Conservation (phyloP, 2,113 vertebrate species). For the Hippocampus barbouri region DNA sequence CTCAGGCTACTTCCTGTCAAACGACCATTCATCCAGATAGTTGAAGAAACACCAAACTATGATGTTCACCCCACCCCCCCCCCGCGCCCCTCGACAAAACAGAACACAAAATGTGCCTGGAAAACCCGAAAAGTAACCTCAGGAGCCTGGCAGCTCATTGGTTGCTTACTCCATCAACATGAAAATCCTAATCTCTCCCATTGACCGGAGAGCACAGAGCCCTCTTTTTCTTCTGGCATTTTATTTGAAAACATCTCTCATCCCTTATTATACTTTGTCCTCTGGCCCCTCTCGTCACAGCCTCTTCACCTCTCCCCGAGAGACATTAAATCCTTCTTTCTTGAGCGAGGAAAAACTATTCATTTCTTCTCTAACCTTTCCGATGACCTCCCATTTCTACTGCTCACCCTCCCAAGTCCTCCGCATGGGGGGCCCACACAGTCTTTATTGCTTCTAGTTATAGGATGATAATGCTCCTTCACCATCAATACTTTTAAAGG, state of each 20-base stretch:
- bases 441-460: constrained; percentile 9
- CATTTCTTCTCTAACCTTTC: constrained; percentile 16
- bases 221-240: constrained; percentile 17
- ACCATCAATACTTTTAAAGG: not conserved
- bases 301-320: not conserved
- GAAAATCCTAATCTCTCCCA: constrained; percentile 5
- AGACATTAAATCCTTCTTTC: constrained; percentile 25
- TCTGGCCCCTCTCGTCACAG: constrained; percentile 6
- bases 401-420: not conserved
- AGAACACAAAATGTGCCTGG: not conserved
- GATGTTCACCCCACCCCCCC: too few species aligned
- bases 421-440: not conserved
- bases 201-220: constrained; percentile 20
- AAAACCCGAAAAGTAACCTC: not conserved
- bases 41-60: not conserved
- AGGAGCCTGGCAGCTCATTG: constrained; percentile 10
- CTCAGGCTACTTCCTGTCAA: constrained; percentile 3
- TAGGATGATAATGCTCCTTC: not conserved
- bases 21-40: constrained; percentile 3
- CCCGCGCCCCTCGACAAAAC: not conserved
- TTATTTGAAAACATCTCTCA: constrained; percentile 35
- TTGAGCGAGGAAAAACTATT: constrained; percentile 9
- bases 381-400: constrained; percentile 6
- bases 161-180: constrained; percentile 40
- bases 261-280: constrained; percentile 27